These are phyloP conservation scores for Microctonus aethiopoides DNA, from an alignment of 2,888 invertebrate genomes.

Conservation along the genomic window DNA sequence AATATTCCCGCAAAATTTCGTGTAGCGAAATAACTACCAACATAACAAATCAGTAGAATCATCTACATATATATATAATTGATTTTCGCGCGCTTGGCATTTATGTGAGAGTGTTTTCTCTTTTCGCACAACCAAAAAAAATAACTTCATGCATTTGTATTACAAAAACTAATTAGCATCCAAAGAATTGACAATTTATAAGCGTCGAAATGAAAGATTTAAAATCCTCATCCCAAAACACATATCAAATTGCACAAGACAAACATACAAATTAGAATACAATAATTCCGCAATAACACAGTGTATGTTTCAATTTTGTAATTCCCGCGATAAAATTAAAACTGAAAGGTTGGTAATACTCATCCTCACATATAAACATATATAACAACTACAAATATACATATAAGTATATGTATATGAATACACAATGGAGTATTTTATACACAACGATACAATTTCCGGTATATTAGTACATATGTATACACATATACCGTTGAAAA, in stretches of 20 bases:
- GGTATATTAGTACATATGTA: conserved; percentile 56
- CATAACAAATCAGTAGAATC: no score
- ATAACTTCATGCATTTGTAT: not conserved
- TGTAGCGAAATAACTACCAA: not conserved
- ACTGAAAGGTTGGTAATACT: conserved; percentile 23
- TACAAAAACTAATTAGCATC: not conserved
- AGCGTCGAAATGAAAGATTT: not conserved
- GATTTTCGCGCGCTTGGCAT: not conserved
- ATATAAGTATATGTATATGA: not conserved
- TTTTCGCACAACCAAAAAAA: not conserved
- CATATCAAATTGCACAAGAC: no score
- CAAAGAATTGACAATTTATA: not conserved
- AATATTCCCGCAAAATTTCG: not conserved
- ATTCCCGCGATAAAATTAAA: conserved; percentile 34
- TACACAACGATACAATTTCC: conserved; percentile 1
- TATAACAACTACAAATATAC: not conserved
- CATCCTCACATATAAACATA: not conserved
- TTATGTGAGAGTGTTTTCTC: not conserved
- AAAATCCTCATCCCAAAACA: not conserved
- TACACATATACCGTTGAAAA: conserved; percentile 50
- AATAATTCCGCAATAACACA: no score
- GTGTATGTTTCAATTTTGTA: no score
- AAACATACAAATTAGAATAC: no score
- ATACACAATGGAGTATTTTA: not conserved
- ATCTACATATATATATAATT: no score